Conservation (phyloP, 2,797 vertebrate species). For the Anguilla pacifica region DNA sequence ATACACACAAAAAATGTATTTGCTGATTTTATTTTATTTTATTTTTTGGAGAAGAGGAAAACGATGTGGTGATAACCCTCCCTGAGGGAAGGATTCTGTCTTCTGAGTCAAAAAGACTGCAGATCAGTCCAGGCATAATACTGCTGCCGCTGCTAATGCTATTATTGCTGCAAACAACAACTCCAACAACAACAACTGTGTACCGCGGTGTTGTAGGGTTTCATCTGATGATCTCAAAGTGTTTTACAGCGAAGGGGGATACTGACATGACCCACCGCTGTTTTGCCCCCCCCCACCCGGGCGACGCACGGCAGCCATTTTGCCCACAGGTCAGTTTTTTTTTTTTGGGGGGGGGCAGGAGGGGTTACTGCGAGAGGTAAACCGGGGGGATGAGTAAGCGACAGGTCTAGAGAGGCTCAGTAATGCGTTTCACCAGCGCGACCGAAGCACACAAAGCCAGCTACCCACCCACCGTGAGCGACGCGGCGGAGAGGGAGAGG, state of each 20-base stretch:
- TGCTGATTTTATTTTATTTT: background rate
- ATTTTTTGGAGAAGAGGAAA: background rate
- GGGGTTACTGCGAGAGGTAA: background rate
- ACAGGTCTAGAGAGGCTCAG: background rate
- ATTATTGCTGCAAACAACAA: background rate
- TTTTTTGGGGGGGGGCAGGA: background rate
- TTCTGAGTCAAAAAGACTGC: background rate
- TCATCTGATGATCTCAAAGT: background rate
- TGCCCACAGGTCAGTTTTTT: background rate
- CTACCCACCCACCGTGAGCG: background rate
- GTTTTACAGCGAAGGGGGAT: background rate
- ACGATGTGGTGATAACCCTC: background rate
- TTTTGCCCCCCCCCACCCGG: background rate
- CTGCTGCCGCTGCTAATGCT: no score
- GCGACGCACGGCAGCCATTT: background rate
- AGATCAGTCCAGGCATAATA: background rate
- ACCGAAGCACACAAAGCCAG: background rate
- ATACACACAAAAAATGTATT: background rate
- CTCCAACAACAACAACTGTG: background rate
- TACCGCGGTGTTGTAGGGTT: background rate
- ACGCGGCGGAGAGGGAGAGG: background rate
- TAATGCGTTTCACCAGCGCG: background rate
- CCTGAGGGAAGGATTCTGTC: background rate
- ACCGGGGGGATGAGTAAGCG: background rate
- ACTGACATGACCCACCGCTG: background rate